Percentiles rank a stretch among this genome's conserved stretches.
These are phyloP conservation scores for Melanotaenia nigrans DNA, from an alignment of 2,797 vertebrate genomes.

Conservation along the genomic window DNA sequence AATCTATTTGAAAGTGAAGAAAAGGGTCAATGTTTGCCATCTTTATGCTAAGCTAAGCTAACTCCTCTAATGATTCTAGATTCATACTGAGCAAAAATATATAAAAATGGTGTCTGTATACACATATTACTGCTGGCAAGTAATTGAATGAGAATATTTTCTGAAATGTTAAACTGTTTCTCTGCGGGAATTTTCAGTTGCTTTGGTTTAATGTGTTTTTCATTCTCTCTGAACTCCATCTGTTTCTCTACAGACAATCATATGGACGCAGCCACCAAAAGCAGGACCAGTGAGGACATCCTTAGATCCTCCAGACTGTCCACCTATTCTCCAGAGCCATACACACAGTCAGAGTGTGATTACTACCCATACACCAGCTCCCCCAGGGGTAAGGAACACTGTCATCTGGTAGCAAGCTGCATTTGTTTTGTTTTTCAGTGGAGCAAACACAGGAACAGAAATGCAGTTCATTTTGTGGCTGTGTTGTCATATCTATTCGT, in stretches of 20 bases:
- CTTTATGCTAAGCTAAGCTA: slow-evolving; percentile 6
- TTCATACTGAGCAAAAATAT: not conserved
- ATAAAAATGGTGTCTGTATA: not conserved
- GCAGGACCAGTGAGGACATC: slow-evolving; percentile 97
- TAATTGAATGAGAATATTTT: not conserved
- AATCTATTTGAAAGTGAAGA: not conserved
- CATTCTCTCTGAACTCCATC: not conserved
- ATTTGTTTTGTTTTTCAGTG: not conserved
- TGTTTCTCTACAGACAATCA: slow-evolving; percentile 65
- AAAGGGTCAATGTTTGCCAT: not conserved
- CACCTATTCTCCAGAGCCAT: slow-evolving; percentile 93
- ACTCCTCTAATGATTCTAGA: not conserved
- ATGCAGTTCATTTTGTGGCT: slow-evolving; percentile 33
- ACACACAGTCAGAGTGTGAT: slow-evolving; percentile 89
- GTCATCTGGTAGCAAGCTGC: not conserved
- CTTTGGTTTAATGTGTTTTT: not conserved
- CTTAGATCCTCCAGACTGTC: slow-evolving; percentile 92
- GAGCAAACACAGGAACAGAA: slow-evolving; percentile 15
- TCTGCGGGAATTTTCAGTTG: not conserved
- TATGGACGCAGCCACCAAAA: slow-evolving; percentile 88
- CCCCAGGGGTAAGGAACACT: slow-evolving; percentile 85
- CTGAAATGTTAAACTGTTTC: not conserved
- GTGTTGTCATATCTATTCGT: slow-evolving; percentile 49
- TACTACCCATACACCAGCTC: slow-evolving; percentile 93
- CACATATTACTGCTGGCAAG: not conserved